Evolutionary conservation across 1,140 invertebrate genomes (phyloP).

Genomic region (Epicauta chinensis): DNA sequence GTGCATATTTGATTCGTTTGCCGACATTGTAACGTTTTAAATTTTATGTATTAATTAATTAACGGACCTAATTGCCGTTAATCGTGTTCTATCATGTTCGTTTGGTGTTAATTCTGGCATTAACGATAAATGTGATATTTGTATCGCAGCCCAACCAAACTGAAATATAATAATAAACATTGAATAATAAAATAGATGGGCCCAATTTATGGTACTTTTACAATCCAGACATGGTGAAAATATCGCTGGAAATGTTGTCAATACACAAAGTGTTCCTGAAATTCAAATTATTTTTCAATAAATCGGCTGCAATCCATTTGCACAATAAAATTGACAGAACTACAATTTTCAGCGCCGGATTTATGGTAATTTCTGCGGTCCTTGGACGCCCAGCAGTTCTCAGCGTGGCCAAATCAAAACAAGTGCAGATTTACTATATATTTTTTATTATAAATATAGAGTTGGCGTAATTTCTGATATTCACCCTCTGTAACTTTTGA

Average conservation of each 20-base stretch:
- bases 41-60: constrained; percentile 2
- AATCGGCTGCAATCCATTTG: no score
- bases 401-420: no score
- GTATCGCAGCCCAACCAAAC: constrained; percentile 92
- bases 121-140: constrained; percentile 88
- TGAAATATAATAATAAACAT: constrained; percentile 92
- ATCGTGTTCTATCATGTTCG: constrained; percentile 72
- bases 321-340: no score
- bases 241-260: constrained; percentile 82
- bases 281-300: constrained; percentile 11
- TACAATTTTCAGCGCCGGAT: no score
- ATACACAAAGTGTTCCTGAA: constrained; percentile 64
- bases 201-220: constrained; percentile 56
- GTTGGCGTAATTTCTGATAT: no score
- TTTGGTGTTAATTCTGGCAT: constrained; percentile 67
- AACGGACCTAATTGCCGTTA: constrained; percentile 76
- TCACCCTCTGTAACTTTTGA: no score
- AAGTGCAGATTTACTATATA: no score
- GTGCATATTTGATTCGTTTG: no score
- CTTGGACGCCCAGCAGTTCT: no score
- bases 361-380: no score
- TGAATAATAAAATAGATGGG: constrained; percentile 80
- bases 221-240: constrained; percentile 78
- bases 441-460: no score
- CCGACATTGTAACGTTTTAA: no score